Conservation (phyloP, 2,888 invertebrate species). For the Caenorhabditis imperialis region DNA sequence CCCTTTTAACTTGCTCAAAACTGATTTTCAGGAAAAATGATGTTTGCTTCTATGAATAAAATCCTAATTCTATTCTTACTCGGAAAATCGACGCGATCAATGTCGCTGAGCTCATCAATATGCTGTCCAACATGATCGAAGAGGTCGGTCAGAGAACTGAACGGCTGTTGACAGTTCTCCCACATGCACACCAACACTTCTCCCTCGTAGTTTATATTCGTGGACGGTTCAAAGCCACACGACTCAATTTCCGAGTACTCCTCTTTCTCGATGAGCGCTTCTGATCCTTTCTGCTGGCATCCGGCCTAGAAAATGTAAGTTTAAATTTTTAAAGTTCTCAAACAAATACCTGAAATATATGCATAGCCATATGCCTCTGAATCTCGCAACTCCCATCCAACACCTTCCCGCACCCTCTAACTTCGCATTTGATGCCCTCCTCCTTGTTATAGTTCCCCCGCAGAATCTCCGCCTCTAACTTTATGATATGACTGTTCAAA, state of each 20-base stretch:
- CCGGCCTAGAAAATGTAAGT: no score
- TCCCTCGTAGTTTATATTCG: conserved; percentile 60
- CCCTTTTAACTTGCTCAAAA: no score
- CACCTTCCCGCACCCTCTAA: conserved; percentile 52
- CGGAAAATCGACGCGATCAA: conserved; percentile 25
- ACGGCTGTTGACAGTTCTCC: conserved; percentile 58
- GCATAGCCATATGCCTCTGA: conserved; percentile 60
- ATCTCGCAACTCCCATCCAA: conserved; percentile 45
- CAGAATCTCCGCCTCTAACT: conserved; percentile 1
- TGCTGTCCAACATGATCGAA: conserved; percentile 61
- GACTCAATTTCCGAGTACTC: conserved; percentile 43
- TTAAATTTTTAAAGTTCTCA: conserved; percentile 2
- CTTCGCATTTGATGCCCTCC: conserved; percentile 26
- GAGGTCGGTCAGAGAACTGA: conserved; percentile 54
- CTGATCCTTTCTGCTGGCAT: conserved; percentile 60
- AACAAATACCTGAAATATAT: conserved; percentile 45
- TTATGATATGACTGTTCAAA: conserved; percentile 44
- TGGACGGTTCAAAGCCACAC: conserved; percentile 62
- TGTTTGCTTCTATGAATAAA: no score
- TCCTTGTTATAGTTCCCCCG: not conserved
- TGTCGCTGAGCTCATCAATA: conserved; percentile 45
- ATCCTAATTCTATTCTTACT: no score
- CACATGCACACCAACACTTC: conserved; percentile 64
- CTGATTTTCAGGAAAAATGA: no score
- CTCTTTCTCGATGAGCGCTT: conserved; percentile 50